phyloP scores from a whole-genome alignment of 2,113 vertebrate species.

The Albula goreensis region DNA sequence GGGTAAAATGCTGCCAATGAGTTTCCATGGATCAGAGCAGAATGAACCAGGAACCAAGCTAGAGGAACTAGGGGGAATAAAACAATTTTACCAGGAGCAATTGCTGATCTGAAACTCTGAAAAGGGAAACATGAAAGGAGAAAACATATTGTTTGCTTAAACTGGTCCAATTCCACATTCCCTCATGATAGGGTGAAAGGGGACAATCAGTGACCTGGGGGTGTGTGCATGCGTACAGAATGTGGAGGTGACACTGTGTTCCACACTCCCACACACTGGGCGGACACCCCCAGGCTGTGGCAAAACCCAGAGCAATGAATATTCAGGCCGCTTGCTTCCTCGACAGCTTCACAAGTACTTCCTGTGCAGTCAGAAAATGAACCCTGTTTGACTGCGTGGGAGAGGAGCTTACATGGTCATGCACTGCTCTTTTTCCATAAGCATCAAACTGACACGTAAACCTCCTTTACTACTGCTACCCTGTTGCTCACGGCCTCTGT shows the following conservation, averaged over 20 bases:
- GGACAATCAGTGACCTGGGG: neutral
- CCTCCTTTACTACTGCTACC: neutral
- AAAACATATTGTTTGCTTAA: neutral
- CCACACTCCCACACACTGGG: constrained; percentile 8
- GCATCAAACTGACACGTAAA: neutral
- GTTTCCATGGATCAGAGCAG: neutral
- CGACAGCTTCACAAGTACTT: neutral
- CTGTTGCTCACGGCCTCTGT: neutral
- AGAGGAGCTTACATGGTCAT: neutral
- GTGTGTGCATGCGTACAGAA: neutral
- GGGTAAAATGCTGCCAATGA: neutral
- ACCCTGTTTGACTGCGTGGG: neutral
- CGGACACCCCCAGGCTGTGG: neutral
- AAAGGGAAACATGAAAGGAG: neutral
- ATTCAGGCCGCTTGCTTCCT: neutral
- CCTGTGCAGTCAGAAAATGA: neutral
- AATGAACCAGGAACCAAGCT: neutral
- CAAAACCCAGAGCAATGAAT: neutral
- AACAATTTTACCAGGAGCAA: neutral
- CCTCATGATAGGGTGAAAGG: no score
- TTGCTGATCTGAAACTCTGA: neutral
- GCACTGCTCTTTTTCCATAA: neutral
- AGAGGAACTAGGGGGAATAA: neutral
- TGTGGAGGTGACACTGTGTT: neutral
- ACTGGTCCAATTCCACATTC: no score